Base-by-base conservation (phyloP, 2,888 invertebrate species). In the Heliconius hortense region DNA sequence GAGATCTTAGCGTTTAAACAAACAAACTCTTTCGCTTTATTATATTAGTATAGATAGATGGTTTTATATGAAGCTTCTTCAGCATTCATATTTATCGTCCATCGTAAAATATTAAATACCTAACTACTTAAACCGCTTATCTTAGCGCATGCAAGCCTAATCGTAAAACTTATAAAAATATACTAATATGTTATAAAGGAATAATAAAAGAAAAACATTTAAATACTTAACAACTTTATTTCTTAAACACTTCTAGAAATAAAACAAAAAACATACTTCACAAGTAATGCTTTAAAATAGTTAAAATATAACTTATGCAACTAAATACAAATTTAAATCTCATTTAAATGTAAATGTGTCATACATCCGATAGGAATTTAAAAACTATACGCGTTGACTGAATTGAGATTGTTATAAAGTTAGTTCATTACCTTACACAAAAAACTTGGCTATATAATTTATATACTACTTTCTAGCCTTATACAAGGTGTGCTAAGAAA, bases 261-360 rank as follows among this genome's bases (percentile, higher is more conserved):
- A 89, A 89, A 91, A 91, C 90, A 90, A 89, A 48, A 91, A 85
- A 84, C 86, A 89, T 89, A 91, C 91, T 91, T 91, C 82, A 85
- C 81, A 91, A 91, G 92, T 89, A 92, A 90, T 83, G 86, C 82
- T 84, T 81, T 35, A 72, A 73, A 77, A 73, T 76, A 81, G 79
- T 85, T 88, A 90, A 90, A 86, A 89, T 89, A 89, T 87, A 79
- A 88, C 81, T 79, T 78, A 80, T 77, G 78, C 70, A 71, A 71
- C 76, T 79, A 74, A 39, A 64, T 48, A 39, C 73, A 43, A 53
- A 43, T 53, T 71, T 18, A 71, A 71, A 71, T 71, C 71, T 71
- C 71, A 71, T 71, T 71, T 60, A 39, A 39, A 60, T 60, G 60
- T 70, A 39, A 56, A 35, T 60, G 59, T 26, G 71, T 71, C 60